phyloP scores from a whole-genome alignment of 2,888 invertebrate species.

The Erannis defoliaria region DNA sequence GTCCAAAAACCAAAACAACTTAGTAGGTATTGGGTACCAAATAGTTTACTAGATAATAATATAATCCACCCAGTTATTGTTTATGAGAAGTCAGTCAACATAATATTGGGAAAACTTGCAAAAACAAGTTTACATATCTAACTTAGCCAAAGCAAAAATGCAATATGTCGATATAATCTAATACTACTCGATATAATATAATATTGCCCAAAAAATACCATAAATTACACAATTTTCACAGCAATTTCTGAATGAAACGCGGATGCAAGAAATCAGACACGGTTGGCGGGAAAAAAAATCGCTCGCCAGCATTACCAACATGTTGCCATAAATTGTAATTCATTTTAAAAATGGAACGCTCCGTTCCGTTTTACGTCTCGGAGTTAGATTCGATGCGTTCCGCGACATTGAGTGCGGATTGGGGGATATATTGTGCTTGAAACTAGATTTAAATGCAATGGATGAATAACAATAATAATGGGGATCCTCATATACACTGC shows the following conservation, averaged over 20 bases:
- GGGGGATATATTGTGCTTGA: slow-evolving; percentile 76
- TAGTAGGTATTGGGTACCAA: too few relatives aligned
- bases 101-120: too few relatives aligned
- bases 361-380: slow-evolving; percentile 50
- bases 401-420: slow-evolving; percentile 74
- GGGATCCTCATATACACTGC: too few relatives aligned
- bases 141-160: too few relatives aligned
- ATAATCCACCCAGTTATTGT: too few relatives aligned
- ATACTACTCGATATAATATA: neutral
- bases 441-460: slow-evolving; percentile 68
- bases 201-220: slow-evolving; percentile 22
- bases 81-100: too few relatives aligned
- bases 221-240: slow-evolving; percentile 34
- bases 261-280: slow-evolving; percentile 52
- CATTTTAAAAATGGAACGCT: slow-evolving; percentile 72
- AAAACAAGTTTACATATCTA: too few relatives aligned
- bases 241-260: slow-evolving; percentile 20
- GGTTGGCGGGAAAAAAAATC: slow-evolving; percentile 67
- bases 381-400: slow-evolving; percentile 74
- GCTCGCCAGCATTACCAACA: slow-evolving; percentile 62
- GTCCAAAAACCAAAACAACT: too few relatives aligned
- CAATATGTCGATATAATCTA: too few relatives aligned
- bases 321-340: slow-evolving; percentile 73
- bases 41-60: too few relatives aligned
- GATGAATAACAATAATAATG: slow-evolving; percentile 30